Conservation (phyloP, 2,113 vertebrate genomes). For the Clupea harengus region DNA sequence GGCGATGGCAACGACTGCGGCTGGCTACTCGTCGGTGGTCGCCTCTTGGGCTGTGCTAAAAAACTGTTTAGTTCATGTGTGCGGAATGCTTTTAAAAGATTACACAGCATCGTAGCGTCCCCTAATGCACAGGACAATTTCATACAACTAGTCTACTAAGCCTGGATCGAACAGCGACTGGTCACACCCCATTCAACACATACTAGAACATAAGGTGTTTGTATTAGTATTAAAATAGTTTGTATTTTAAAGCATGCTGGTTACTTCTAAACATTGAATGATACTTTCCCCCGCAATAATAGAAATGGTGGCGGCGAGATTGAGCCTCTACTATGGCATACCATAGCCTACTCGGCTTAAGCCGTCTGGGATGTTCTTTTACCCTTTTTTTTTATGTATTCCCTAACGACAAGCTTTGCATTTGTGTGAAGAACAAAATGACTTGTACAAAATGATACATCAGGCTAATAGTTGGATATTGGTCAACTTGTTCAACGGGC, state of each 20-base stretch:
- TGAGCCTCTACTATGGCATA: not conserved
- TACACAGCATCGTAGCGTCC: not conserved
- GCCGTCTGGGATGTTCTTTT: not conserved
- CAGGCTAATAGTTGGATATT: not conserved
- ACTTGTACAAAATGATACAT: not conserved
- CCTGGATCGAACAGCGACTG: not conserved
- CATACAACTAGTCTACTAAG: not conserved
- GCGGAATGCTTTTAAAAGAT: not conserved
- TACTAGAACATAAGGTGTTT: not conserved
- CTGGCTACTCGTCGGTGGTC: not conserved
- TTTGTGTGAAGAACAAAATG: not conserved
- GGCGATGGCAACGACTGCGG: not conserved
- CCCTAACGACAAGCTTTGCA: not conserved
- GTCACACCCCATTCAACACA: not conserved
- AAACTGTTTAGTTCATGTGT: not conserved
- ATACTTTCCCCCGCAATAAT: not conserved
- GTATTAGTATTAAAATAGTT: not conserved
- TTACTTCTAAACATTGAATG: not conserved
- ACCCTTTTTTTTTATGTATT: not conserved
- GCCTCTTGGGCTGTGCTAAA: not conserved
- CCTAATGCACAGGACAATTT: not conserved
- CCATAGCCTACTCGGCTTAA: not conserved
- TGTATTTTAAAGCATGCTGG: not conserved
- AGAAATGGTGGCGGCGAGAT: not conserved
- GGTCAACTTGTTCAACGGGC: constrained; percentile 6